Base-by-base conservation (phyloP, 2,888 invertebrate genomes). In the Oscheius onirici region DNA sequence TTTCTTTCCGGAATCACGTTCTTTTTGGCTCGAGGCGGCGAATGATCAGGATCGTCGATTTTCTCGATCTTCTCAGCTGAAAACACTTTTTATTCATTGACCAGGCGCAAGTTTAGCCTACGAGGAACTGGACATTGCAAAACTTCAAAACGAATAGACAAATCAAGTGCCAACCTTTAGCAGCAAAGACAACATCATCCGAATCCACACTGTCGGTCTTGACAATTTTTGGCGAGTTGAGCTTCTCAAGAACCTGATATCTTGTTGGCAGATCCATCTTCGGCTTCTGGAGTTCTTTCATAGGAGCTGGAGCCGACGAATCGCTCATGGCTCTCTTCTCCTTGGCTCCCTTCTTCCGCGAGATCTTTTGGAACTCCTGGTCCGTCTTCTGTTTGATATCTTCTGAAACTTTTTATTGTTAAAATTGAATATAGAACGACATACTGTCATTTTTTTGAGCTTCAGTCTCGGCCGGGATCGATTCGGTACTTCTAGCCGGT, bases 231-330 rank as follows among this genome's bases (percentile, higher is more conserved):
- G 70, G 55, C 8, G 57, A 40, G 13, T 43, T 69, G 1, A 79
- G 54, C 44, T 76, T 74, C 44, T 75, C 73, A 20, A 79, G 68
- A 11, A 76, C 73, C 43, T 79, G 76, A 61, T 76, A 79, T 49
- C 75, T 68, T 15, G 78, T 73, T 1, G 78, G 70, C 2, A 71
- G 73, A 44, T 76, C 71, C 1, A 78, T 73, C 2, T 26, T 44
- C 3, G 75, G 73, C 60, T 67, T 67, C 15, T 61, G 55, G 40
- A 60, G 67, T 11, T 55, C 63, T n/a, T 74, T 52, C 20, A 72
- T 6, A 1, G 24, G 40, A 8, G 58, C 57, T n/a, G 51, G 68
- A 11, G 57, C 22, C 11, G 28, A 13, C 13, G 57, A 22, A 24
- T 57, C 68, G 28, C 34, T 58, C 46, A 57, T 34, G 17, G 58